Percentiles rank a stretch among this genome's conserved stretches.
Conservation (phyloP, 2,797 vertebrate genomes). For the Pseudochirops cupreus region DNA sequence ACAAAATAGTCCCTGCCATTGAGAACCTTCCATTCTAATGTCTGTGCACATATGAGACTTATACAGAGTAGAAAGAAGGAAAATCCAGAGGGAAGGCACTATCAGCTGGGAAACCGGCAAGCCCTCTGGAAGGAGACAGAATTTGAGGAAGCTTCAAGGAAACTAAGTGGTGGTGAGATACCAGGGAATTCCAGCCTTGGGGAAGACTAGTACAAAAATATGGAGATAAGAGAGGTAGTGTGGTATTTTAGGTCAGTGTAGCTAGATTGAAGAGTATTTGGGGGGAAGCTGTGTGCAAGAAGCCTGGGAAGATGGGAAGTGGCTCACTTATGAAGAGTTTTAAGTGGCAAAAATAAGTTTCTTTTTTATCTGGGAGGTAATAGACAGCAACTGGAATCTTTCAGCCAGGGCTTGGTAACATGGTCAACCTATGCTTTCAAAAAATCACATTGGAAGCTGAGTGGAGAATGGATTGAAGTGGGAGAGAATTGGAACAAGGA, state of each 20-base stretch:
- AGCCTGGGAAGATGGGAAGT: not conserved
- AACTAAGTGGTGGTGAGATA: not conserved
- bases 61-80: not conserved
- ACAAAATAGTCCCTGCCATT: not conserved
- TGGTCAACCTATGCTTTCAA: not conserved
- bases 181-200: not conserved
- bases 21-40: not conserved
- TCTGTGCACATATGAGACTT: not conserved
- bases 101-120: not conserved
- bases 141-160: not conserved
- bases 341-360: not conserved
- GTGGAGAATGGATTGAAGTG: not conserved
- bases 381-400: not conserved
- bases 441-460: not conserved
- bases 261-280: not conserved
- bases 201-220: not conserved
- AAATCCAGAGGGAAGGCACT: not conserved
- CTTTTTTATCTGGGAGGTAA: not conserved
- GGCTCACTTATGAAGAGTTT: not conserved
- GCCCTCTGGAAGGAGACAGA: not conserved
- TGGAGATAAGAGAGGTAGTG: not conserved
- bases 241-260: not conserved
- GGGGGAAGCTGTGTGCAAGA: not conserved
- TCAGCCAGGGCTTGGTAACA: not conserved
- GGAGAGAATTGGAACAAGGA: not conserved